Base-by-base conservation (phyloP, 1,140 invertebrate genomes). In the Pachyrhynchus sulphureomaculatus region DNA sequence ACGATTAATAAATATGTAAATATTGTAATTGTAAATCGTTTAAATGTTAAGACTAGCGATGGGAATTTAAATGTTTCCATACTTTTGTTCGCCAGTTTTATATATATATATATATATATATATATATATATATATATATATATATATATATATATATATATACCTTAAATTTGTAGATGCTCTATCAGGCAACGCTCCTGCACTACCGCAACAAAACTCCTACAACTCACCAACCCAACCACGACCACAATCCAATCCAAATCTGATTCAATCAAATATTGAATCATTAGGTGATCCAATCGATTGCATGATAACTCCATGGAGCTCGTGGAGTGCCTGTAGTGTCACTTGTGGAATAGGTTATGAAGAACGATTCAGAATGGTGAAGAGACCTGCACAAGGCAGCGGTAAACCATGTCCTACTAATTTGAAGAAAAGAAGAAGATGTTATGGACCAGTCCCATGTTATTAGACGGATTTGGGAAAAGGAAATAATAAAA, bases 311-410 rank as follows among this genome's bases (percentile, higher is more conserved):
- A 80, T 91, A 12, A 83, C 85, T 0, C 80, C 82, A 33, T 94
- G 90, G 89, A 84, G 83, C 8, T 77, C 82, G 17, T 95, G 91
- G 91, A 81, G 84, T 4, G 72, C 82, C 0, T 94, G 92, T 69
- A 89, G 81, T 51, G 84, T 81, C 0, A 83, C 82, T 20, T 94
- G 92, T 71, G 89, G 89, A 1, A 67, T 75, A 4, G 88, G 88
- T 63, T 73, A 79, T 13, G 78, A 81, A 42, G 81, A 79, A 37
- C 80, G 86, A 63, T 82, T 76, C 12, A 75, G 88, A 47, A 80
- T 79, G 48, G 84, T 88, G 45, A 82, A 83, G 77, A 78, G 84
- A 67, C 72, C 49, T 44, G 77, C 88, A 0, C 75, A 82, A 65
- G 88, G 89, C 72, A 88, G 88, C 1, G 90, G 90, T 0, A 80